These are phyloP conservation scores for Ailuropoda melanoleuca DNA, from an alignment of 2,113 vertebrate genomes.

Conservation along the genomic window DNA sequence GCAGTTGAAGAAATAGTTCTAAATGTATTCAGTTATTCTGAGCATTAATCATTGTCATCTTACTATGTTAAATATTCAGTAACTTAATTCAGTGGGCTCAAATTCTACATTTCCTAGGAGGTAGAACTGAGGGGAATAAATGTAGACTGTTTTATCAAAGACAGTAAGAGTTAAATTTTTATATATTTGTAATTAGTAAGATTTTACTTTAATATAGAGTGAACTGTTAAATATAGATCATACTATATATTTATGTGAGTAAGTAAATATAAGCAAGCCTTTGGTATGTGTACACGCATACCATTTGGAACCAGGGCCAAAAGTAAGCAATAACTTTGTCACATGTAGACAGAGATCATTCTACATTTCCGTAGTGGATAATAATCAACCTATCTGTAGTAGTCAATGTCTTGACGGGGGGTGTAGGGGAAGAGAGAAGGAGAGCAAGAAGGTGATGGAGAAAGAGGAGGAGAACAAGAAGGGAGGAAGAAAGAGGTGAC, in stretches of 20 bases:
- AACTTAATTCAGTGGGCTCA: not conserved
- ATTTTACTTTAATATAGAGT: not conserved
- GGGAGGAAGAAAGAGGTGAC: not conserved
- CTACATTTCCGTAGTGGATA: not conserved
- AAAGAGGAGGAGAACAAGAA: not conserved
- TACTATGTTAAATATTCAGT: not conserved
- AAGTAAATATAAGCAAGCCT: not conserved
- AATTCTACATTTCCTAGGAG: not conserved
- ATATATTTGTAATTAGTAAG: not conserved
- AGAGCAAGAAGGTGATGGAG: too few relatives aligned
- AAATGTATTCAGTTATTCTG: not conserved
- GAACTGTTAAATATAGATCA: not conserved
- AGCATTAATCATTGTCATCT: not conserved
- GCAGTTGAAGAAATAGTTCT: not conserved
- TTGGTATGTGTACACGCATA: rapidly evolving
- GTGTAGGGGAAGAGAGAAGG: too few relatives aligned
- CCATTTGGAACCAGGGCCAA: not conserved
- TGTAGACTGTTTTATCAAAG: not conserved
- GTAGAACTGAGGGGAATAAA: not conserved
- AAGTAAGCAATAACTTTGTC: not conserved
- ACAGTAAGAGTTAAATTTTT: not conserved
- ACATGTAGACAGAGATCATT: not conserved
- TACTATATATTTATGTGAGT: not conserved
- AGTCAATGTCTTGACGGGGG: not conserved
- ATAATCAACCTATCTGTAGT: not conserved